Percentiles rank a stretch among this genome's conserved stretches.
phyloP scores from a whole-genome alignment of 2,797 vertebrate genomes.

The Ibycter americanus region DNA sequence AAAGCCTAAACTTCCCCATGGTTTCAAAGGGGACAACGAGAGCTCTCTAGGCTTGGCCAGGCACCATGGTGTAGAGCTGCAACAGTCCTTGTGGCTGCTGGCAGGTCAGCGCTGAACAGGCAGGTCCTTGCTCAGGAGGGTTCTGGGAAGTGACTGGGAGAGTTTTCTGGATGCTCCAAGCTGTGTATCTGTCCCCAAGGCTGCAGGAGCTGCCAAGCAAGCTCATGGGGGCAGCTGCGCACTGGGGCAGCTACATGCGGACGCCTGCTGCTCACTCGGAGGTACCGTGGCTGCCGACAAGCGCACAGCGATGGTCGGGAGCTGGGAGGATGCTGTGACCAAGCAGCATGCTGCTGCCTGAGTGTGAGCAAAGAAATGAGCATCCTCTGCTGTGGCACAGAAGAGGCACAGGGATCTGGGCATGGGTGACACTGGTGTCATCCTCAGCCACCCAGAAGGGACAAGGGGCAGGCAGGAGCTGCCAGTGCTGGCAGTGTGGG shows the following conservation, averaged over 20 bases:
- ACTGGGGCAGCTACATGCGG: background rate
- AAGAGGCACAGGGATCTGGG: background rate
- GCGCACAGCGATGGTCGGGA: background rate
- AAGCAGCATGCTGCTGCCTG: background rate
- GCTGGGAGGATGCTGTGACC: background rate
- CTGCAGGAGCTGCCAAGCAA: background rate
- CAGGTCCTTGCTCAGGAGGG: background rate
- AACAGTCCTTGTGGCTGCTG: fast-evolving
- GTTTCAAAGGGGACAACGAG: background rate
- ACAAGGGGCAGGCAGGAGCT: background rate
- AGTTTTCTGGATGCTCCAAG: background rate
- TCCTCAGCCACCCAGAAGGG: background rate
- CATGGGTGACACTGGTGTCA: background rate
- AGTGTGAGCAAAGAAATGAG: background rate
- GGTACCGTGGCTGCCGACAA: fast-evolving
- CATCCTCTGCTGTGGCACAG: background rate
- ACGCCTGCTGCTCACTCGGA: fast-evolving
- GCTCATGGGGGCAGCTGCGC: fast-evolving
- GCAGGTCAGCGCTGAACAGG: background rate
- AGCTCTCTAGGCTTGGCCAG: background rate
- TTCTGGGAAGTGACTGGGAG: background rate
- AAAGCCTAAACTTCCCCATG: background rate
- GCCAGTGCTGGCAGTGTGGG: background rate
- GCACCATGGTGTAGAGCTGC: background rate
- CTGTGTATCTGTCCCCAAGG: background rate